Base-by-base conservation (phyloP, 2,888 invertebrate genomes). In the Sipha maydis region DNA sequence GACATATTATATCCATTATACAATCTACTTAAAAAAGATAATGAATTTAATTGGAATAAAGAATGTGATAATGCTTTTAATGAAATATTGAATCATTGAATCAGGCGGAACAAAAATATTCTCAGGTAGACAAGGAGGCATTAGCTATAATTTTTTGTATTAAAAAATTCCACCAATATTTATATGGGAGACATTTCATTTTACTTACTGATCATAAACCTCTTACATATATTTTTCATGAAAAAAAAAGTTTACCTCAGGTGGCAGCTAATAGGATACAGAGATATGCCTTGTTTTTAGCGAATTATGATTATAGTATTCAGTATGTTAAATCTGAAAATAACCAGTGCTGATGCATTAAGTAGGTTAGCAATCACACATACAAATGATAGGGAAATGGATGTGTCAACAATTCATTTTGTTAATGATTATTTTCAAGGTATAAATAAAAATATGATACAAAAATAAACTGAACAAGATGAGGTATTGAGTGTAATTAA, bases 161-260 rank as follows among this genome's bases (percentile, higher is more conserved):
- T 19, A n/a, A 90, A 89, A 84, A 89, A 19, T 91, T 91, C 48
- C 89, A 90, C 34, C 90, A 90, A 41, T 91, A 90, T 79, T 19
- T 91, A 2, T 90, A 85, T 80, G 90, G 90, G 1, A 76, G 90
- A 19, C 31, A 83, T 17, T 91, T 91, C 80, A 90, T 89, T 0
- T 89, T 92, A 7, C 31, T 91, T 21, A 92, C 92, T 0, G 92
- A 92, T 90, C 91, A 92, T 89, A 91, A 92, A 89, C 92, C 92
- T 3, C 89, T 93, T 11, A 90, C 90, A 8, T 90, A 90, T 11
- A 91, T 93, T 69, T 91, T 92, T 85, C 34, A 56, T 34, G 67
- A 77, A 54, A 61, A 75, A 21, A 89, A 89, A 79, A 19, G n/a
- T 48, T 14, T 76, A 83, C 85, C 82, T 3, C 67, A 83, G 19